Percentiles rank a stretch among this genome's conserved stretches.
Conservation (phyloP, 1,140 invertebrate genomes). For the Drosophila kepulauana region DNA sequence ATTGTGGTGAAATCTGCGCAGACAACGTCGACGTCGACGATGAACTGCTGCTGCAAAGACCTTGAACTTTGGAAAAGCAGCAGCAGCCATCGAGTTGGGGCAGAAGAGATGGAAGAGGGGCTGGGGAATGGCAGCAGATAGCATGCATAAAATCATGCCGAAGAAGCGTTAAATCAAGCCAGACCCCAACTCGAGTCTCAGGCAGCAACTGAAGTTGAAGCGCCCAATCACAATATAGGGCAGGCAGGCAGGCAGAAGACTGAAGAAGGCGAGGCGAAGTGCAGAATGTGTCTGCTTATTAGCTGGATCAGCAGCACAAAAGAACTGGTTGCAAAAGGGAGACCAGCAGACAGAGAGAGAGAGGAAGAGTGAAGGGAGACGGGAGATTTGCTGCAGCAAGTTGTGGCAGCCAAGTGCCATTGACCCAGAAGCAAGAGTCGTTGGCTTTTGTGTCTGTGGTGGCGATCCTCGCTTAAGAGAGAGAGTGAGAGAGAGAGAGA, state of each 20-base stretch:
- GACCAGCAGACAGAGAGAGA: conserved; percentile 5
- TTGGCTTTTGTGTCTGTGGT: conserved; percentile 61
- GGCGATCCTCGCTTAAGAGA: not conserved
- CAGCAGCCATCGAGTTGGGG: conserved; percentile 12
- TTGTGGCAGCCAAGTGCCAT: conserved; percentile 58
- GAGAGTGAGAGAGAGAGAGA: too few species aligned
- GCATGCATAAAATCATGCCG: conserved; percentile 48
- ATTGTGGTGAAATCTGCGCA: conserved; percentile 58
- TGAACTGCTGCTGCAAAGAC: conserved; percentile 55
- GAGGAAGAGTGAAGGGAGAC: not conserved
- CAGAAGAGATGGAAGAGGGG: not conserved
- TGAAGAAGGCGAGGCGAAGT: conserved; percentile 4
- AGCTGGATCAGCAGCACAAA: conserved; percentile 61
- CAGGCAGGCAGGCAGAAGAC: conserved; percentile 51
- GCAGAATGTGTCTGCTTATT: conserved; percentile 67
- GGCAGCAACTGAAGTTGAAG: conserved; percentile 8
- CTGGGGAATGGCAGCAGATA: conserved; percentile 32
- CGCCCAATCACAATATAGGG: conserved; percentile 71
- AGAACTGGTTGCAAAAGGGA: conserved; percentile 62
- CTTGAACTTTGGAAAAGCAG: conserved; percentile 68
- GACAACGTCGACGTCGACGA: conserved; percentile 20
- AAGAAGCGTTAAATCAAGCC: conserved; percentile 48
- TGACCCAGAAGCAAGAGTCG: conserved; percentile 75
- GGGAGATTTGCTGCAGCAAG: conserved; percentile 1
- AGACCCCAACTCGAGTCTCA: conserved; percentile 4